Evolutionary conservation across 2,113 vertebrate genomes (phyloP).

Genomic region (Limnothrissa miodon): DNA sequence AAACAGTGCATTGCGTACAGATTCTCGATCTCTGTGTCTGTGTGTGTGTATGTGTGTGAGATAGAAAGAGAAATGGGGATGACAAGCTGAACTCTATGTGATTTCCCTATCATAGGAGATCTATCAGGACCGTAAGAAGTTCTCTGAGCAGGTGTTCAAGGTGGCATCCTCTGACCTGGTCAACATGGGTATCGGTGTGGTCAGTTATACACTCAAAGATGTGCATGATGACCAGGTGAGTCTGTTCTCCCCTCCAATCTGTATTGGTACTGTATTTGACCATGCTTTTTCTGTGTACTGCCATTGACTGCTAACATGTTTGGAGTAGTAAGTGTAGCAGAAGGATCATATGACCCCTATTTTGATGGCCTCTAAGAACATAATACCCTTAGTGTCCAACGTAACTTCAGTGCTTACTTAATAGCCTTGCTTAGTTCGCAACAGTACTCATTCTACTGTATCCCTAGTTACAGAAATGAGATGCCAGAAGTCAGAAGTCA

Average conservation of each 20-base stretch:
- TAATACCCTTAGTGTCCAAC: too few species aligned
- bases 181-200: constrained; percentile 94
- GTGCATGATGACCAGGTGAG: constrained; percentile 91
- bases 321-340: too few species aligned
- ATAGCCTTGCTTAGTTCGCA: background rate
- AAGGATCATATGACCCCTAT: too few species aligned
- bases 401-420: too few species aligned
- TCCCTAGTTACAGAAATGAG: background rate
- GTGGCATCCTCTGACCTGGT: constrained; percentile 94
- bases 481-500: background rate
- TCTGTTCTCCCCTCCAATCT: too few species aligned
- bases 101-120: constrained; percentile 75
- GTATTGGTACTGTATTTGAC: too few species aligned
- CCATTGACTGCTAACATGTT: too few species aligned
- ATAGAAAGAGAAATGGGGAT: background rate
- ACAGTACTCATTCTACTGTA: background rate
- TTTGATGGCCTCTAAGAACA: too few species aligned
- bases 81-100: background rate
- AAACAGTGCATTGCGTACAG: too few species aligned
- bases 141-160: constrained; percentile 93
- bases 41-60: background rate
- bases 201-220: constrained; percentile 94
- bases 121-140: constrained; percentile 95
- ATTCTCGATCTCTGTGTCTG: background rate
- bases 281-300: too few species aligned